Evolutionary conservation across 2,888 invertebrate genomes (phyloP), one percentile per base, ranked within the genome.

Genomic region (Gari tellinella): DNA sequence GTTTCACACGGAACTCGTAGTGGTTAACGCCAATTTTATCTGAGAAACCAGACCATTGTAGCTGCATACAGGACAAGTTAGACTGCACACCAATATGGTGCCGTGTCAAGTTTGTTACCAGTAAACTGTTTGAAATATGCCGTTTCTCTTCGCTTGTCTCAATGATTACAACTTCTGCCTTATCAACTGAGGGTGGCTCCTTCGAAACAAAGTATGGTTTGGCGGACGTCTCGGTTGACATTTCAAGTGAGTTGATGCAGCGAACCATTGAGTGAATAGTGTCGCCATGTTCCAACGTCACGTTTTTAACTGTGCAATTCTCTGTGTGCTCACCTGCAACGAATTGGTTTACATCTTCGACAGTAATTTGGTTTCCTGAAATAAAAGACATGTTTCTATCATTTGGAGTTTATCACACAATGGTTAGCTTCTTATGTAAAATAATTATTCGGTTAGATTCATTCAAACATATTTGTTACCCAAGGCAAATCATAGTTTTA

Each of bases 171-270:
- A 66, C 25, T 2, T 17, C 23, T 23, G 66, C 65, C 12, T 26
- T 14, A 19, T 31, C 17, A 10, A 17, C 46, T 12, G 48, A 19
- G 7, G 72, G 56, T 3, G 51, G 41, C 10, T 49, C 15, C 12
- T n/a, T 14, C 8, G 53, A 31, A 4, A 72, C 53, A 15, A 31
- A 40, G 2, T 62, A n/a, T 23, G 19, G 19, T 12, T 49, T 23
- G 14, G 61, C 45, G 15, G 49, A 26, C 17, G 23, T 25, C 7
- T 41, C 25, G 5, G 62, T 51, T 14, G 31, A 3, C 1, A 72
- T 26, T 62, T 66, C 66, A 19, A 72, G 41, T 12, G 51, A 51
- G 46, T 72, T 72, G 0, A 66, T 38, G 57, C 72, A 72, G 23
- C 64, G 65, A 21, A 72, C 52, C 10, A 31, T 62, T n/a, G 51